phyloP scores from a whole-genome alignment of 2,888 invertebrate genomes.

The Myathropa florea region DNA sequence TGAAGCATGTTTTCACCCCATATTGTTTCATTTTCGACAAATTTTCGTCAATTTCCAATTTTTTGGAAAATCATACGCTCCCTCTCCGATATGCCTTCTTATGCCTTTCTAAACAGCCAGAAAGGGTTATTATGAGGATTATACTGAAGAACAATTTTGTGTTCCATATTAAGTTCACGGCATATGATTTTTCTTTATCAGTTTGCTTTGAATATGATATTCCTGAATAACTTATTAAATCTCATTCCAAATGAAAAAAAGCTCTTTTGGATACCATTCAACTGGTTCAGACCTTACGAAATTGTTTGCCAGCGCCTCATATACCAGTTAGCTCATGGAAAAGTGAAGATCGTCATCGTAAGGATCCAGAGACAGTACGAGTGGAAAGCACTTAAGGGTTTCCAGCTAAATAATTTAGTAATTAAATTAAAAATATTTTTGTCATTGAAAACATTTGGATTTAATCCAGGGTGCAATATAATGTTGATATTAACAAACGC shows the following conservation, averaged over 20 bases:
- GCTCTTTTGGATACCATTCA: constrained; percentile 93
- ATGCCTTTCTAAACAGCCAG: no score
- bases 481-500: constrained; percentile 43
- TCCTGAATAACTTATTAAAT: no score
- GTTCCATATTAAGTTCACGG: neutral
- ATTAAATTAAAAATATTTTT: no score
- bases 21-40: no score
- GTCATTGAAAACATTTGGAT: constrained; percentile 42
- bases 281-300: constrained; percentile 91
- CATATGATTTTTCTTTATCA: no score
- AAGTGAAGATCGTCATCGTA: constrained; percentile 88
- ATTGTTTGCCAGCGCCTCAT: constrained; percentile 92
- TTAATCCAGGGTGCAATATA: constrained; percentile 63
- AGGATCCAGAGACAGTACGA: constrained; percentile 75
- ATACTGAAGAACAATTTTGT: neutral
- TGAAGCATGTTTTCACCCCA: no score
- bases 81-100: no score
- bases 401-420: constrained; percentile 3
- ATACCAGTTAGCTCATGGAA: constrained; percentile 95
- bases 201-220: no score
- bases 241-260: constrained; percentile 75
- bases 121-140: no score
- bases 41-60: no score
- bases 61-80: no score
- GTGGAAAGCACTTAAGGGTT: constrained; percentile 51